Percentiles rank a stretch among this genome's conserved stretches.
phyloP scores from a whole-genome alignment of 2,888 invertebrate species.

The Leptinotarsa haldemani region DNA sequence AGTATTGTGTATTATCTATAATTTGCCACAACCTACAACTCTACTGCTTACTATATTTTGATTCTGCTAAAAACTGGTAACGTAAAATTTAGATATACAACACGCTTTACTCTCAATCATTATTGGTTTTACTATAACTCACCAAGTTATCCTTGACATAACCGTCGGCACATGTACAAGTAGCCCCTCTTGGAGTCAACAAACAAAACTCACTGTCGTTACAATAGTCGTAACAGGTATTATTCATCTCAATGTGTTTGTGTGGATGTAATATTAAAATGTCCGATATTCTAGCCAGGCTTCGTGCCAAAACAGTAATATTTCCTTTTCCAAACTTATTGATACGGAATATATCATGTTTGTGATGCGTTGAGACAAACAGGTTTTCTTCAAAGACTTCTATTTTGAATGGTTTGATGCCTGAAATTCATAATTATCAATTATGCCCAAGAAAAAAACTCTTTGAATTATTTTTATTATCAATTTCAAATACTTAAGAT shows the following conservation, averaged over 20 bases:
- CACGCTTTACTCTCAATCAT: too few species aligned
- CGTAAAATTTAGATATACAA: too few species aligned
- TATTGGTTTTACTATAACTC: too few species aligned
- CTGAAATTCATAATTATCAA: constrained; percentile 54
- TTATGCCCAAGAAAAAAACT: constrained; percentile 13
- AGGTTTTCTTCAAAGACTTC: constrained; percentile 80
- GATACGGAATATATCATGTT: constrained; percentile 73
- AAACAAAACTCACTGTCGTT: constrained; percentile 73
- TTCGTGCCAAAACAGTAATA: constrained; percentile 69
- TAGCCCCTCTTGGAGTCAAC: constrained; percentile 60
- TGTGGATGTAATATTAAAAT: constrained; percentile 76
- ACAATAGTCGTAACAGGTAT: constrained; percentile 74
- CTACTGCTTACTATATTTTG: too few species aligned
- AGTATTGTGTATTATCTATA: too few species aligned
- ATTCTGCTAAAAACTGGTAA: too few species aligned
- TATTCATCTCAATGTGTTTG: constrained; percentile 69
- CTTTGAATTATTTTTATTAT: not conserved
- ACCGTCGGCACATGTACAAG: constrained; percentile 63
- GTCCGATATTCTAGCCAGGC: constrained; percentile 72
- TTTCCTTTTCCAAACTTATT: constrained; percentile 76
- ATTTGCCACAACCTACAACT: too few species aligned
- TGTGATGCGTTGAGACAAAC: constrained; percentile 75
- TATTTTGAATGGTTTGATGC: constrained; percentile 76
- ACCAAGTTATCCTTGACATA: constrained; percentile 62
- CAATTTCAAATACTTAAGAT: too few species aligned